A percentile compares a stretch with the other conserved stretches of the same genome.
Evolutionary conservation across 2,888 invertebrate species (phyloP).

Genomic region (Taphrorychus bicolor): DNA sequence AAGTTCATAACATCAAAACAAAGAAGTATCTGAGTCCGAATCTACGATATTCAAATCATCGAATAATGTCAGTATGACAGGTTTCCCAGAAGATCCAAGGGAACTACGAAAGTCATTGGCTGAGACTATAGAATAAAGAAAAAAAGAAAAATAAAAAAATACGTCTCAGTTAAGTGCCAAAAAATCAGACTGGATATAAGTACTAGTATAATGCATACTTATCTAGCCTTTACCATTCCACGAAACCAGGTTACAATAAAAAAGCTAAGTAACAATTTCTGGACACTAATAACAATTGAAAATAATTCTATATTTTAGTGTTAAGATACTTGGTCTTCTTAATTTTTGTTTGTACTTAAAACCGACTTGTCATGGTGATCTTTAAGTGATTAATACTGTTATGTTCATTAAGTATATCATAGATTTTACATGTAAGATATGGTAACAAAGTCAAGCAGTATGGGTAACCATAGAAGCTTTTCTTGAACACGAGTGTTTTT

Average conservation of each 20-base stretch:
- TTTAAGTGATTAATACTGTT: slow-evolving; percentile 48
- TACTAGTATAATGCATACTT: too few species aligned
- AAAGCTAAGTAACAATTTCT: slow-evolving; percentile 38
- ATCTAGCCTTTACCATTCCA: too few species aligned
- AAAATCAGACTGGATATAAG: too few species aligned
- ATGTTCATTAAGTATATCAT: slow-evolving; percentile 45
- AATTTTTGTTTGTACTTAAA: slow-evolving; percentile 41
- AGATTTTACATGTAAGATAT: slow-evolving; percentile 49
- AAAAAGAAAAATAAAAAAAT: too few species aligned
- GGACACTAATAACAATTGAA: slow-evolving; percentile 40
- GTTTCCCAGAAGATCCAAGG: too few species aligned
- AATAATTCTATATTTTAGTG: slow-evolving; percentile 40
- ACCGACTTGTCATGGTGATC: slow-evolving; percentile 33
- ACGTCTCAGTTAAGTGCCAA: too few species aligned
- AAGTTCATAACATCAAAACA: too few species aligned
- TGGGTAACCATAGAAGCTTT: slow-evolving; percentile 47
- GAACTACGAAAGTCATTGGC: too few species aligned
- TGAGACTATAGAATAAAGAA: too few species aligned
- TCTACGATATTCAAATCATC: too few species aligned
- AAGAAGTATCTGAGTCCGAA: too few species aligned
- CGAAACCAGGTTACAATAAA: slow-evolving; percentile 30
- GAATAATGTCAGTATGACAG: too few species aligned
- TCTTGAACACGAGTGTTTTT: slow-evolving; percentile 48
- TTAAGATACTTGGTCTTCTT: slow-evolving; percentile 39
- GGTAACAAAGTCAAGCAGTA: slow-evolving; percentile 42